phyloP scores from a whole-genome alignment of 2,888 invertebrate species.

The Petrophora chlorosata region DNA sequence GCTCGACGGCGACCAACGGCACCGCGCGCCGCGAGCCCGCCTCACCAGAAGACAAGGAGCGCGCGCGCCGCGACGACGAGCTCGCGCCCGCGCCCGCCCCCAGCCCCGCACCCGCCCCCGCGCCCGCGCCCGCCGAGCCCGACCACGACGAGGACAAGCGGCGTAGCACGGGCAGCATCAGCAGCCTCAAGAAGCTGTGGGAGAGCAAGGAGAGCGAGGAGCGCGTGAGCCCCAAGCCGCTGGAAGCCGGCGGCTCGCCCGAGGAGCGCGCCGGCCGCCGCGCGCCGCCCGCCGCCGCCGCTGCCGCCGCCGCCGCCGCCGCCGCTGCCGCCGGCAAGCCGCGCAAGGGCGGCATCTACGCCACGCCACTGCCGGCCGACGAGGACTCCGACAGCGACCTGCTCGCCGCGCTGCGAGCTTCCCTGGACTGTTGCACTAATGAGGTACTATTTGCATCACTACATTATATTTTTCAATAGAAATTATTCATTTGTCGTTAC shows the following conservation, averaged over 20 bases:
- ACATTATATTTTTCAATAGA: no score
- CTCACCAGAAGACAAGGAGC: conserved; percentile 61
- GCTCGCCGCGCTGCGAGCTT: conserved; percentile 80
- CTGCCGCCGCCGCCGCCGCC: conserved; percentile 43
- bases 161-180: conserved; percentile 96
- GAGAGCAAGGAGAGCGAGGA: conserved; percentile 88
- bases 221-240: conserved; percentile 87
- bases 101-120: conserved; percentile 58
- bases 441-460: conserved; percentile 51
- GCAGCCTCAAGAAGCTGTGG: conserved; percentile 96
- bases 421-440: conserved; percentile 84
- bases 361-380: conserved; percentile 86
- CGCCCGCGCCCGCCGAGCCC: conserved; percentile 60
- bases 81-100: conserved; percentile 60
- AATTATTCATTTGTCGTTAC: no score
- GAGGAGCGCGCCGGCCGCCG: conserved; percentile 52
- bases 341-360: conserved; percentile 87
- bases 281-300: conserved; percentile 52
- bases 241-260: conserved; percentile 60
- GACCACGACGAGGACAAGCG: conserved; percentile 89
- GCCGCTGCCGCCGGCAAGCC: conserved; percentile 72
- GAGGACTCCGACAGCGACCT: conserved; percentile 58
- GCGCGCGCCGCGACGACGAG: conserved; percentile 65
- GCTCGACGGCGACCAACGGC: conserved; percentile 61
- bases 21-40: conserved; percentile 47